These are phyloP conservation scores for Drosophila tristis DNA, from an alignment of 1,140 invertebrate genomes.

Conservation along the genomic window DNA sequence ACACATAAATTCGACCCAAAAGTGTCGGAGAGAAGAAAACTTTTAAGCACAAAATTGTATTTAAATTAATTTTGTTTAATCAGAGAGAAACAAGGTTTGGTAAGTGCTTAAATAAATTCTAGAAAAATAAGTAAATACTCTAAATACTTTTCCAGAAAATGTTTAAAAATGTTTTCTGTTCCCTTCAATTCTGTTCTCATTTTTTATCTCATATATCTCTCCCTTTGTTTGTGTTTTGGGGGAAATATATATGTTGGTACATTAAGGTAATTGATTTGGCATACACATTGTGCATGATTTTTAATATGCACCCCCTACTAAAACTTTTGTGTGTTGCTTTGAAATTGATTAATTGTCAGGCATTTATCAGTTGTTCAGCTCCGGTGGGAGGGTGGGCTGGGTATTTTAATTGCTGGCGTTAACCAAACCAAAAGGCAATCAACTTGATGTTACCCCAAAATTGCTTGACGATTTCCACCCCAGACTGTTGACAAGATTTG, in stretches of 20 bases:
- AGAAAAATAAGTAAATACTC: no score
- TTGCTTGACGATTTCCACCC: not conserved
- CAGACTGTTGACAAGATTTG: slow-evolving; percentile 4
- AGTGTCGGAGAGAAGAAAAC: slow-evolving; percentile 7
- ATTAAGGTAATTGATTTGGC: slow-evolving; percentile 15
- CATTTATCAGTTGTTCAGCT: slow-evolving; percentile 34
- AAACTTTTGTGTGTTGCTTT: not conserved
- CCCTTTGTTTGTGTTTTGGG: not conserved
- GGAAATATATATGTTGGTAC: slow-evolving; percentile 1
- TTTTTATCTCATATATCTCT: not conserved
- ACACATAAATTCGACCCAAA: slow-evolving; percentile 57
- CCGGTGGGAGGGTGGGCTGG: no score
- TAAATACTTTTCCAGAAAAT: no score
- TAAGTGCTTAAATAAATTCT: not conserved
- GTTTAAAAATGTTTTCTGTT: no score
- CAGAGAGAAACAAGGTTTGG: not conserved
- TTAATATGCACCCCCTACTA: not conserved
- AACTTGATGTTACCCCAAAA: slow-evolving; percentile 12
- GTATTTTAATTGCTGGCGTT: not conserved
- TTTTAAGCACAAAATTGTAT: slow-evolving; percentile 33
- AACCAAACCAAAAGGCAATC: slow-evolving; percentile 6
- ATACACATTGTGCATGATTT: not conserved
- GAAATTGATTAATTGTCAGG: slow-evolving; percentile 30
- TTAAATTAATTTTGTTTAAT: slow-evolving; percentile 7
- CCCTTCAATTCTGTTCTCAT: no score